Evolutionary conservation across 2,888 invertebrate species (phyloP).

Genomic region (Schizotus pectinicornis): DNA sequence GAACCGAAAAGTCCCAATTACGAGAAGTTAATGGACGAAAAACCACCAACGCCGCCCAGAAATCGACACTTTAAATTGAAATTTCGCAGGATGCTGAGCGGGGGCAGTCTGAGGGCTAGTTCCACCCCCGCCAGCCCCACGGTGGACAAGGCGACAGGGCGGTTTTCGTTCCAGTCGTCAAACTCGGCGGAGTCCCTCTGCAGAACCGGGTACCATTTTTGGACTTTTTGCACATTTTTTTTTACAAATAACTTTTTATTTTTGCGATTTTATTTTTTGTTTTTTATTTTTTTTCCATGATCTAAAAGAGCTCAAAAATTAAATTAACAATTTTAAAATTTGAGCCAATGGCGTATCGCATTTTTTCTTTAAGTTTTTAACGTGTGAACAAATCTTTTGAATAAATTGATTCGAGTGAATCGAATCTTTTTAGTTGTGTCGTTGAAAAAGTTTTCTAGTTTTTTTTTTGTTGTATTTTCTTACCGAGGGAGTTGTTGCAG

Average conservation of each 20-base stretch:
- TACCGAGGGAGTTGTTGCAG: slow-evolving; percentile 7
- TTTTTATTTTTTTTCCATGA: background rate
- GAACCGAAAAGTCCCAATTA: slow-evolving; percentile 40
- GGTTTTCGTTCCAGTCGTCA: slow-evolving; percentile 15
- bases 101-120: slow-evolving; percentile 37
- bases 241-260: background rate
- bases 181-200: slow-evolving; percentile 17
- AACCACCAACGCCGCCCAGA: slow-evolving; percentile 33
- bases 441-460: background rate
- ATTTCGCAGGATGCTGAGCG: slow-evolving; percentile 45
- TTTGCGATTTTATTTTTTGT: background rate
- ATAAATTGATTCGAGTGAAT: too few species aligned
- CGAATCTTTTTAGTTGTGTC: too few species aligned
- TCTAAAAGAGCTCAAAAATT: too few species aligned
- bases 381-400: too few species aligned
- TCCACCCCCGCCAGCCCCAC: slow-evolving; percentile 25
- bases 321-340: too few species aligned
- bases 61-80: slow-evolving; percentile 38
- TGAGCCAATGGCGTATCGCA: too few species aligned
- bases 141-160: background rate
- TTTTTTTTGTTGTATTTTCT: background rate
- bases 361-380: too few species aligned
- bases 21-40: slow-evolving; percentile 37
- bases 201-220: slow-evolving; percentile 11
- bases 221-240: too few species aligned